Evolutionary conservation across 2,113 vertebrate species (phyloP), one percentile per base, ranked within the genome.

Genomic region (Larimichthys polyactis): DNA sequence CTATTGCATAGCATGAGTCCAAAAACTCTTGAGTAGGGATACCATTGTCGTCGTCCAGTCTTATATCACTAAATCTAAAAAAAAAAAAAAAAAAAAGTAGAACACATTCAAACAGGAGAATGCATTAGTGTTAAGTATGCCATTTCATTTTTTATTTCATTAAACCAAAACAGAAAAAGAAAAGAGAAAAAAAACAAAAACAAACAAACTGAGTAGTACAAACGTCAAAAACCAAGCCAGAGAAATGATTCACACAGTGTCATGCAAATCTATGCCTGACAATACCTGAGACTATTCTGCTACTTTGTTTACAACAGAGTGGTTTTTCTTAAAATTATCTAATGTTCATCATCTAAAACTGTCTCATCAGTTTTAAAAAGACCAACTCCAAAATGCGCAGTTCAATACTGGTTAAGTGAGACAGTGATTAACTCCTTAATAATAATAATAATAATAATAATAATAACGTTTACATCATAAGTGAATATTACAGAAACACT

Each of bases 1-100:
- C 97, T 93, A 99, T 97, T 92, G 98, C 97, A 83, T 99, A 98
- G 95, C 98, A 99, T 0, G 98, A 99, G 48, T 97, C 97, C 96
- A 99, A 95, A 95, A 99, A 99, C 66, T 96, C 96, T 92, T 96
- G 96, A 80, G 98, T 98, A 71, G 98, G 98, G 94, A 99, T 99
- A 92, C 97, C 98, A 82, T 93, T 96, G 90, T 97, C 96, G 85
- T 97, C 97, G 71, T 95, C 94, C 96, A 99, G 96, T 84, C 95
- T 96, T 92, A 99, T 97, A 95, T 99, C 98, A 94, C 96, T 99
- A 94, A 99, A 99, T 94, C 98, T 99, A 94, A 82, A 94, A 78
- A 94, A 82, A 94, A 78, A 40, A 40, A 7, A 36, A 40, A 40
- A 40, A 40, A 8, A 74, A 90, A 82, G 79, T 85, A 86, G 90